Base-by-base conservation (phyloP, 92 coral and sea anemone species). In the Palythoa grandiflora region DNA sequence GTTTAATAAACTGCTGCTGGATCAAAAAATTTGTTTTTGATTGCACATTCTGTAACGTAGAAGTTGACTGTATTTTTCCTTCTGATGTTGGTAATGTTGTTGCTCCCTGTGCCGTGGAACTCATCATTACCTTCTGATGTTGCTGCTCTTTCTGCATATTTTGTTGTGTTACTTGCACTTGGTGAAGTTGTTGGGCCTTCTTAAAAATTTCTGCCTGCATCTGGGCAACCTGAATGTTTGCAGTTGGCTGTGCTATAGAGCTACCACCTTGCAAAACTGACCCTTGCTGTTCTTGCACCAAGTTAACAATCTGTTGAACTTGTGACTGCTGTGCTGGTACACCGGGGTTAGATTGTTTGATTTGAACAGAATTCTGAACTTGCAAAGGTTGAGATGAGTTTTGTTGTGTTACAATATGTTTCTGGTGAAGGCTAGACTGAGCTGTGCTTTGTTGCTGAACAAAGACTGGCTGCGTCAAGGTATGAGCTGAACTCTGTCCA, bases 1-100 rank as follows among this genome's bases (percentile, higher is more conserved):
- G 96, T 57, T 91, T 93, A 28, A 95, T 77, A 8, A 95, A 88
- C 47, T 95, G 96, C 70, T 95, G 96, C 71, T 93, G 98, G 1
- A 93, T 90, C 53, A 88, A 71, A 66, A 93, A 53, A 84, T 91
- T 93, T 71, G 87, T 93, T n/a, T 52, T 63, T 21, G 89, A 90
- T 20, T 94, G 98, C 9, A 90, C 90, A 63, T 91, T 74, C 15
- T 87, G 88, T 3, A 76, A 53, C 11, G 89, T 79, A 71, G 89
- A 84, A 61, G 79, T 87, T 0, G 92, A 89, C 28, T 89, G 83
- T 19, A 83, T 84, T 44, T 89, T 88, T 38, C 92, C 90, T 72
- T 88, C 95, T 83, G 91, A 86, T 59, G 92, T 77, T 6, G 47
- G 28, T 17, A 59, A 59, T 14, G 65, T 1, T 36, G 90, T 87